A percentile compares a stretch with the other conserved stretches of the same genome.
phyloP scores from a whole-genome alignment of 1,140 invertebrate genomes.

The Bombus superbus region DNA sequence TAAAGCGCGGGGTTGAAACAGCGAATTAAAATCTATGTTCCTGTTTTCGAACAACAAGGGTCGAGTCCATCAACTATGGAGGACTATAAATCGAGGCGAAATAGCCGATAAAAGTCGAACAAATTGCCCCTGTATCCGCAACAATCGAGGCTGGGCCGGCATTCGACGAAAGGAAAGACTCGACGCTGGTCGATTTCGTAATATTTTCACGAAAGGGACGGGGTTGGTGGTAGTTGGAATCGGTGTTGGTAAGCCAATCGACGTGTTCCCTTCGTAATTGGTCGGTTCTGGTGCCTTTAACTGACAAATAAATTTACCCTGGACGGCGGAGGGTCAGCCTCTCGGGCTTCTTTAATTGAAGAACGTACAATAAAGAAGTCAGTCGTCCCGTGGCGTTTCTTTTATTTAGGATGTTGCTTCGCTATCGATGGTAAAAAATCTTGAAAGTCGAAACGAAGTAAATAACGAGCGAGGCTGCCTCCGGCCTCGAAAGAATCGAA shows the following conservation, averaged over 20 bases:
- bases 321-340: background rate
- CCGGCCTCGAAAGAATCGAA: constrained; percentile 7
- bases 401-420: constrained; percentile 32
- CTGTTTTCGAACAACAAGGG: background rate
- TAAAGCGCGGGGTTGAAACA: background rate
- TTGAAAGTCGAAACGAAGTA: constrained; percentile 30
- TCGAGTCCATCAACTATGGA: background rate
- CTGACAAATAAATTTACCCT: constrained; percentile 64
- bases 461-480: background rate
- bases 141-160: background rate
- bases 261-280: constrained; percentile 59
- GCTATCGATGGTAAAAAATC: background rate
- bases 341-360: constrained; percentile 54
- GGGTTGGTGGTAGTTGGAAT: background rate
- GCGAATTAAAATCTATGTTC: background rate
- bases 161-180: background rate
- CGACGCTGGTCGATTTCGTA: background rate
- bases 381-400: constrained; percentile 42
- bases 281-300: constrained; percentile 53
- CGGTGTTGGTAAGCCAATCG: constrained; percentile 41
- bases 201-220: constrained; percentile 4
- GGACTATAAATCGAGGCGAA: background rate
- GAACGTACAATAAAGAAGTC: constrained; percentile 50
- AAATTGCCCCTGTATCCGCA: background rate
- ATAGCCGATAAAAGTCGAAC: constrained; percentile 28